Percentiles rank a stretch among this genome's conserved stretches.
phyloP scores from a whole-genome alignment of 2,888 invertebrate genomes.

The Drosophila paranaensis region DNA sequence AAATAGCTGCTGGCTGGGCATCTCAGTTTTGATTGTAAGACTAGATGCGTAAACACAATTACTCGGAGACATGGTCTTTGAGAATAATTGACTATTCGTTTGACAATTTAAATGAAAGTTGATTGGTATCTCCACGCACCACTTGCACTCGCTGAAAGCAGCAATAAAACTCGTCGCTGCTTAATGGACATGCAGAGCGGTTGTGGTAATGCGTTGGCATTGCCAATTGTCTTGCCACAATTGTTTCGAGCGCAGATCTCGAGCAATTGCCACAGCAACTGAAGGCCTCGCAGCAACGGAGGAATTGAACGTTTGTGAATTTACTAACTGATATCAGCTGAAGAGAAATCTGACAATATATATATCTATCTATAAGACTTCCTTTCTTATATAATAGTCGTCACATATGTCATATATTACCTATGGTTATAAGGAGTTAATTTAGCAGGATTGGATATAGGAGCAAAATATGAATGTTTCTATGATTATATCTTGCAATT shows the following conservation, averaged over 20 bases:
- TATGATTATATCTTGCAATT: not conserved
- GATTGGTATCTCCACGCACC: conserved; percentile 58
- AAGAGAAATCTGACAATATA: not conserved
- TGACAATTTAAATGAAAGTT: conserved; percentile 84
- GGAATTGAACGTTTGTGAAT: not conserved
- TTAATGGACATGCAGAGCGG: conserved; percentile 55
- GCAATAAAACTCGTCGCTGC: conserved; percentile 43
- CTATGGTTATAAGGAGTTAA: too few species aligned
- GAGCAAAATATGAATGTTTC: not conserved
- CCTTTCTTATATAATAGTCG: not conserved
- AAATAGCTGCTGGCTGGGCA: conserved; percentile 30
- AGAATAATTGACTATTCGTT: conserved; percentile 59
- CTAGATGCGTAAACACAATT: conserved; percentile 28
- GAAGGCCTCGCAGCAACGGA: not conserved
- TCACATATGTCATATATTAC: too few species aligned
- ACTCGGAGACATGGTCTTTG: conserved; percentile 42
- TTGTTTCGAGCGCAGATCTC: conserved; percentile 54
- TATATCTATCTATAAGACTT: not conserved
- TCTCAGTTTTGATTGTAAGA: conserved; percentile 17
- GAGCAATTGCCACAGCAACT: not conserved
- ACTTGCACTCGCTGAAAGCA: conserved; percentile 54
- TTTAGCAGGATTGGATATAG: too few species aligned
- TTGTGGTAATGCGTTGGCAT: conserved; percentile 35
- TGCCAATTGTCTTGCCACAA: conserved; percentile 53
- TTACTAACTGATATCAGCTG: not conserved